Conservation (phyloP, 2,888 invertebrate species). For the Tetragnatha montana region DNA sequence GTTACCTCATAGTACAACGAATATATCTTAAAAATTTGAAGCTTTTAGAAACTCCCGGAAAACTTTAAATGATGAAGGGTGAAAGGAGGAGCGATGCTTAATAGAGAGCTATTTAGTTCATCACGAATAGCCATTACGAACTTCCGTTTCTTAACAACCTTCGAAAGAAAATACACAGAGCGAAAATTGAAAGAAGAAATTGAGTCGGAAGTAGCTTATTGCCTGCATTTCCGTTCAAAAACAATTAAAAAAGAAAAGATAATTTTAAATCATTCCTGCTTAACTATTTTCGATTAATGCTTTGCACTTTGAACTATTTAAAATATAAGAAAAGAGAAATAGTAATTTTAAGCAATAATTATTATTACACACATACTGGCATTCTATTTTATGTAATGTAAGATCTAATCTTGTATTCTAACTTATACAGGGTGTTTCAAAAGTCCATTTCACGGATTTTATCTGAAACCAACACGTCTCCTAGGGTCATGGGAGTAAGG, state of each 20-base stretch:
- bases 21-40: neutral
- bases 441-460: too few species aligned
- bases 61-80: neutral
- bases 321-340: too few species aligned
- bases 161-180: slow-evolving; percentile 12
- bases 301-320: too few species aligned
- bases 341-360: too few species aligned
- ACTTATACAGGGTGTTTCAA: too few species aligned
- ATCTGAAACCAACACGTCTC: too few species aligned
- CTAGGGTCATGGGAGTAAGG: too few species aligned
- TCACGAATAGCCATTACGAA: slow-evolving; percentile 10
- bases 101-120: slow-evolving; percentile 20
- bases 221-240: slow-evolving; percentile 1
- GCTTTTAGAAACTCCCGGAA: neutral
- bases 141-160: slow-evolving; percentile 17
- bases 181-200: neutral
- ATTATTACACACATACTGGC: too few species aligned
- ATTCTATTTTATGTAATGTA: too few species aligned
- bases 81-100: slow-evolving; percentile 4
- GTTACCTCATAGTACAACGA: too few species aligned
- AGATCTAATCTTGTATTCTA: too few species aligned
- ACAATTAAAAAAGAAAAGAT: neutral
- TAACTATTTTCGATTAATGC: too few species aligned
- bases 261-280: neutral
- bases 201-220: neutral